Evolutionary conservation across 2,113 vertebrate species (phyloP).

Genomic region (Osmerus mordax): DNA sequence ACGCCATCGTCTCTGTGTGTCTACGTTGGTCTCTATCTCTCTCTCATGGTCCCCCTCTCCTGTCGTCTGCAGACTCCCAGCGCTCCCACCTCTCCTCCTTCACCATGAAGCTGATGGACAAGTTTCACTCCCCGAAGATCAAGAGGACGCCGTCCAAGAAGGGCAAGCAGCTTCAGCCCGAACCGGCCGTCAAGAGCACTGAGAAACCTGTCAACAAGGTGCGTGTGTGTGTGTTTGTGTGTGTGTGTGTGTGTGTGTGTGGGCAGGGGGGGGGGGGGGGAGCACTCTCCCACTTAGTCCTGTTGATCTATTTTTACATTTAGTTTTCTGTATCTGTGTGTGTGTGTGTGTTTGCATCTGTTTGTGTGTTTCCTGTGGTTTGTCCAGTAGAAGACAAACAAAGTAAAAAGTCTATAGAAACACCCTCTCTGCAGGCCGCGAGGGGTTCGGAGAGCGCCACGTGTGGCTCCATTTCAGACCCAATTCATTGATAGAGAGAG

Average conservation of each 20-base stretch:
- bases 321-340: not conserved
- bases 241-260: not conserved
- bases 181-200: slow-evolving; percentile 79
- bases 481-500: no score
- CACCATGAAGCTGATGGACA: slow-evolving; percentile 98
- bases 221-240: slow-evolving; percentile 13
- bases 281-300: slow-evolving; percentile 35
- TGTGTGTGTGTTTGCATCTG: not conserved
- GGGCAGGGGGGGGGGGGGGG: slow-evolving; percentile 27
- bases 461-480: no score
- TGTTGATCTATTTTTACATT: no score
- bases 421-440: no score
- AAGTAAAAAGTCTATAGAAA: no score
- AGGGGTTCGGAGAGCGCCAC: no score
- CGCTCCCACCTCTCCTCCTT: slow-evolving; percentile 96
- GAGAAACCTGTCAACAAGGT: slow-evolving; percentile 95
- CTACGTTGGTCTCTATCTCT: not conserved
- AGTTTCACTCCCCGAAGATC: slow-evolving; percentile 98
- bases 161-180: slow-evolving; percentile 84
- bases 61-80: slow-evolving; percentile 80
- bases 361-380: not conserved
- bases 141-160: slow-evolving; percentile 97
- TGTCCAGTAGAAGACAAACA: no score
- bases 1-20: no score
- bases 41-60: slow-evolving; percentile 9